Evolutionary conservation across 2,113 vertebrate species (phyloP).

Genomic region (Odocoileus virginianus): DNA sequence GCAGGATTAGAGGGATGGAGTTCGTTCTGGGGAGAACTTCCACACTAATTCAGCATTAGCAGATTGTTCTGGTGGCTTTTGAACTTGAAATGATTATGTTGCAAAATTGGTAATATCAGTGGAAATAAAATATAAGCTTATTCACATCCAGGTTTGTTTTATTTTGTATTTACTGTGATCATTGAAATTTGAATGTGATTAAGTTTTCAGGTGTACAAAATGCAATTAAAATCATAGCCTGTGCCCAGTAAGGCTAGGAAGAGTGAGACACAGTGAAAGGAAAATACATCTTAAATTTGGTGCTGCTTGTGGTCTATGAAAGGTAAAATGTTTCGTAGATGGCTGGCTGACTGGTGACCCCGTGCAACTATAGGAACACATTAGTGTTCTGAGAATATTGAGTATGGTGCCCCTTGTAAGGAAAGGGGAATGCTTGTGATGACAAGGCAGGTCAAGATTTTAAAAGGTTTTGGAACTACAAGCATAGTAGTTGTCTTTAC

Average conservation of each 20-base stretch:
- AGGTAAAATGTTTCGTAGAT: neutral
- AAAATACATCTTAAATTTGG: slow-evolving; percentile 1
- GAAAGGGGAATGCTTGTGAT: neutral
- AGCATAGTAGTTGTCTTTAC: neutral
- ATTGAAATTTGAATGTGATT: slow-evolving; percentile 11
- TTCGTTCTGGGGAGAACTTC: neutral
- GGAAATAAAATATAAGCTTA: neutral
- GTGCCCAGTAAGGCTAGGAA: neutral
- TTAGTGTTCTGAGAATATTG: neutral
- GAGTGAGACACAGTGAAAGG: neutral
- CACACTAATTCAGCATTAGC: neutral
- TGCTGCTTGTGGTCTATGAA: neutral
- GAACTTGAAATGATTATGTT: neutral
- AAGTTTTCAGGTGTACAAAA: slow-evolving; percentile 9
- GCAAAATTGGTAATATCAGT: neutral
- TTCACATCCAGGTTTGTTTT: neutral
- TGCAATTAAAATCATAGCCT: slow-evolving; percentile 1
- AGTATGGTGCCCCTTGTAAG: neutral
- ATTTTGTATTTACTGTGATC: neutral
- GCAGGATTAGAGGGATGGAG: neutral
- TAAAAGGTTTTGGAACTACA: neutral
- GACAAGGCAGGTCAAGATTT: neutral
- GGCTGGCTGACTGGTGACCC: neutral
- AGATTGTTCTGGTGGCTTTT: slow-evolving; percentile 8
- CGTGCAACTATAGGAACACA: neutral